Base-by-base conservation (phyloP, 2,888 invertebrate species). In the Eumerus sabulonum region DNA sequence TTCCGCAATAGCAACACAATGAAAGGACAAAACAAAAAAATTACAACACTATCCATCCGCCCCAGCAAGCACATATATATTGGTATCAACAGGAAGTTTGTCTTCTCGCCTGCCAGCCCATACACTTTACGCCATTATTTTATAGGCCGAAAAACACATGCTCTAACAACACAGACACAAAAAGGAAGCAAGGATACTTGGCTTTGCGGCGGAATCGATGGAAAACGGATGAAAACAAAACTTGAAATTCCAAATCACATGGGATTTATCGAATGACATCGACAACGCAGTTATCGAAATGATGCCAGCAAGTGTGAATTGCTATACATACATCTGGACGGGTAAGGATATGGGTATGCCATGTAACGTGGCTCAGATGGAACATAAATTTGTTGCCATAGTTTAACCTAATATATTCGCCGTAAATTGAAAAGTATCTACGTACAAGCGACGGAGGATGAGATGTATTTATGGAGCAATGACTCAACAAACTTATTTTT, bases 51-150 rank as follows among this genome's bases (percentile, higher is more conserved):
- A 38, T 51, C 44, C 73, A 48, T 67, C 53, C 66, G 27, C 48
- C 50, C 53, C 40, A 11, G 40, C 40, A 9, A 40, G n/a, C 38
- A 60, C 67, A 77, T 73, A 79, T 79, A n/a, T n/a, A n/a, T n/a
- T n/a, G n/a, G n/a, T n/a, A 79, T 79, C 79, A 79, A 79, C 79
- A 79, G 79, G 79, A 79, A 79, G 79, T 79, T 64, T 68, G 79
- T 68, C 79, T 79, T 73, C 68, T 70, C 63, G 79, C 73, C 73
- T 79, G 68, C 68, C 73, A 72, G 63, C 67, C 77, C 57, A 51
- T 67, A 79, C 73, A 73, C 63, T 79, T 79, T 68, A 64, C 68
- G 73, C 73, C 72, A 79, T 73, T 79, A 79, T 79, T 79, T 79
- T 79, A 68, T 73, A 63, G 68, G 68, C 64, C 50, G 73, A 38